phyloP scores from a whole-genome alignment of 2,113 vertebrate species.

The Promerops cafer region DNA sequence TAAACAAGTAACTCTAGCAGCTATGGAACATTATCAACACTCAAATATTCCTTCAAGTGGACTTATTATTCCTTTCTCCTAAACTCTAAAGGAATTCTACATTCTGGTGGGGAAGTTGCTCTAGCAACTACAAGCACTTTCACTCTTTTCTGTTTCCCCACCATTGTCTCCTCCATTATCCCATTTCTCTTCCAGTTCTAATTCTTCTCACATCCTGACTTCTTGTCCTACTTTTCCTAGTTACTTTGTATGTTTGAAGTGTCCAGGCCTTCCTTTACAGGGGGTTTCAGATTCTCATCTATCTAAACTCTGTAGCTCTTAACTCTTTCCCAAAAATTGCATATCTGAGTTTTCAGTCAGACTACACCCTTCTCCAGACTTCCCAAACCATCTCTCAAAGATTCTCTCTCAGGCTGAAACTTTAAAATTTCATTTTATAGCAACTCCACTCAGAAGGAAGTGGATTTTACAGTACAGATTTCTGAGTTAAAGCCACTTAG shows the following conservation, averaged over 20 bases:
- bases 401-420: not conserved
- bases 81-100: not conserved
- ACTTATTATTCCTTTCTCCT: not conserved
- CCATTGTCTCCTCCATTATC: not conserved
- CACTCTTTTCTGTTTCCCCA: not conserved
- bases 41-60: not conserved
- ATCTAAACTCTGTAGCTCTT: not conserved
- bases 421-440: not conserved
- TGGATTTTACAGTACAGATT: not conserved
- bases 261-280: not conserved
- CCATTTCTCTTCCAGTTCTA: not conserved
- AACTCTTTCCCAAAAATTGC: not conserved
- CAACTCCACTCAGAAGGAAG: not conserved
- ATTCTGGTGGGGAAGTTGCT: not conserved
- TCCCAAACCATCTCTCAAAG: not conserved
- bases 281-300: not conserved
- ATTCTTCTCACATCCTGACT: slow-evolving; percentile 7
- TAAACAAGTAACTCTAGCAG: not conserved
- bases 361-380: not conserved
- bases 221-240: not conserved
- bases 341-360: not conserved
- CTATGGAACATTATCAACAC: not conserved
- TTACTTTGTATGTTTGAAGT: not conserved
- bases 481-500: not conserved
- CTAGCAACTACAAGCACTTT: not conserved